These are phyloP conservation scores for Platycercus adscitus DNA, from an alignment of 2,113 vertebrate genomes.

Conservation along the genomic window DNA sequence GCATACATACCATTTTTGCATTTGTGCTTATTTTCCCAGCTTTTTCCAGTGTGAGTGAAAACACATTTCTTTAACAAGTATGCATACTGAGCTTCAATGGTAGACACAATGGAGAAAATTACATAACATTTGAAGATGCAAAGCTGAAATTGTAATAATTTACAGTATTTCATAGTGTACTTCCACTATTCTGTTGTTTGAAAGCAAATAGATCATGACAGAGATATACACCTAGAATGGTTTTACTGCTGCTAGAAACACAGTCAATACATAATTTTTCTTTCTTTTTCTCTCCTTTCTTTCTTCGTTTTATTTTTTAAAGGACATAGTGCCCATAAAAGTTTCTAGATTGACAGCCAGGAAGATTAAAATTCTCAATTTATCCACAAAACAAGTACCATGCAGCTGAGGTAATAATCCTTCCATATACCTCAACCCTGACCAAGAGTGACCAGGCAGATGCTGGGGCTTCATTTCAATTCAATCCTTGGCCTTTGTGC, in stretches of 20 bases:
- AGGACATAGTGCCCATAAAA: not conserved
- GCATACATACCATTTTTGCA: not conserved
- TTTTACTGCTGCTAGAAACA: not conserved
- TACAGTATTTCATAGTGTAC: not conserved
- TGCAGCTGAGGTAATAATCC: constrained; percentile 31
- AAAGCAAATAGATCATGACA: not conserved
- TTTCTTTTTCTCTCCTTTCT: not conserved
- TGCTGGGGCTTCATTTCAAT: constrained; percentile 2
- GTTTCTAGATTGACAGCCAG: constrained; percentile 26
- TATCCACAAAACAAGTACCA: not conserved
- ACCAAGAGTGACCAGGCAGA: constrained; percentile 6
- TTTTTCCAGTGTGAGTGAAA: not conserved
- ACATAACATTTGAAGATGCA: not conserved
- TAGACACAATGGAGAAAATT: not conserved
- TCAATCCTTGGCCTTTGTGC: constrained; percentile 35
- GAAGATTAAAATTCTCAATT: constrained; percentile 56
- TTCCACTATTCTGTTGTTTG: not conserved
- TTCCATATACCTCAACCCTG: constrained; percentile 14
- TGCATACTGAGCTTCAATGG: not conserved
- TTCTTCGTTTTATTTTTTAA: not conserved
- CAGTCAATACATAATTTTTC: not conserved
- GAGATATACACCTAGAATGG: not conserved
- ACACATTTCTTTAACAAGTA: not conserved
- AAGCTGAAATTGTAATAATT: constrained; percentile 11
- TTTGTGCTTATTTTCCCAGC: not conserved